phyloP scores from a whole-genome alignment of 2,888 invertebrate genomes.

The Boloria selene region DNA sequence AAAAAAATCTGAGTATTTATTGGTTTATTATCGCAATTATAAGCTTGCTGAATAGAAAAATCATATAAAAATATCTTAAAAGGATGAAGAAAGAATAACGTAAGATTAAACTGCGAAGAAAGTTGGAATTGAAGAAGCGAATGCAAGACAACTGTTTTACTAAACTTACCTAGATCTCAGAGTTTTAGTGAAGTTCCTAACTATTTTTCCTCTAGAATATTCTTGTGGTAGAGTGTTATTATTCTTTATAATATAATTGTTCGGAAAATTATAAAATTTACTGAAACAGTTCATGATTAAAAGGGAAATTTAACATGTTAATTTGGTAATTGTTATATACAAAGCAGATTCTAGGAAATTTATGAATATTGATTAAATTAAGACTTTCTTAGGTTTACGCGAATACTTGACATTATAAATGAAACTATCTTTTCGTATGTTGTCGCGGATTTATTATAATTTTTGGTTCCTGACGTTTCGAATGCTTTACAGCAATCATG shows the following conservation, averaged over 20 bases:
- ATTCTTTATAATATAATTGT: slow-evolving; percentile 10
- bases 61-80: slow-evolving; percentile 19
- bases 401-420: too few relatives aligned
- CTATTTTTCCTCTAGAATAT: slow-evolving; percentile 17
- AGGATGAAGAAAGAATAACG: slow-evolving; percentile 18
- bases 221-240: slow-evolving; percentile 12
- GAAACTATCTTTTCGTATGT: too few relatives aligned
- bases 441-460: too few relatives aligned
- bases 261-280: slow-evolving; percentile 3
- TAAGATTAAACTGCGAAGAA: slow-evolving; percentile 28
- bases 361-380: too few relatives aligned
- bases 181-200: slow-evolving; percentile 24
- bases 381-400: too few relatives aligned
- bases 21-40: slow-evolving; percentile 5
- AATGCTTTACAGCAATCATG: too few relatives aligned
- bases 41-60: slow-evolving; percentile 13
- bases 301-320: neutral
- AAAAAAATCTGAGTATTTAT: too few relatives aligned
- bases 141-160: slow-evolving; percentile 31
- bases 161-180: slow-evolving; percentile 23
- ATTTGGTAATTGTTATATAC: neutral
- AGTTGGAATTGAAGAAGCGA: slow-evolving; percentile 38
- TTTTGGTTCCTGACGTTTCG: too few relatives aligned
- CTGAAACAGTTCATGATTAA: neutral
- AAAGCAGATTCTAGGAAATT: too few relatives aligned